Base-by-base conservation (phyloP, 2,113 vertebrate genomes). In the Podocnemis expansa region DNA sequence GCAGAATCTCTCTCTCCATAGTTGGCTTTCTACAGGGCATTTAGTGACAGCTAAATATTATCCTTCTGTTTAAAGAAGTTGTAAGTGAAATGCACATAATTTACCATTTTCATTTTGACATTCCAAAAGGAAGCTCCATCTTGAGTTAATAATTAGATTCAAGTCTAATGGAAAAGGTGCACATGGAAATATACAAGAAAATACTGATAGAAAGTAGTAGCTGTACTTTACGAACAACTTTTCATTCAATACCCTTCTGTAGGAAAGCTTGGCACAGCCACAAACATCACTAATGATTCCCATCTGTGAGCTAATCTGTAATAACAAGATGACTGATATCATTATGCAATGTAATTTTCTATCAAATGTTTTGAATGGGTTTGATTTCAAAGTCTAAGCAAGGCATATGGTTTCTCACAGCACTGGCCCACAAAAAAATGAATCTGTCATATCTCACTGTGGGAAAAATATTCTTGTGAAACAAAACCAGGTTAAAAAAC, bases 331-430 rank as follows among this genome's bases (percentile, higher is more conserved):
- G 80, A 73, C 67, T 80, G 67, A 51, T 80, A 88, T 47, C 70
- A 85, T 51, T 90, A 38, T 67, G 81, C 54, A 78, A 16, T 31
- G 54, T 70, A 80, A 27, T 89, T 89, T 93, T 84, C 88, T 84
- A 73, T 38, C 29, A 87, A 73, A 85, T 45, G 11, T 7, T 1
- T 80, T 73, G 41, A 70, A 85, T 51, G 24, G 49, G 51, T 80
- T 80, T 8, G 4, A 93, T 85, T 95, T 60, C 70, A 93, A 94
- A 87, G 17, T 45, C 90, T 70, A 38, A 79, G 25, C 47, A 84
- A 85, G 52, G 55, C 76, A 93, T 6, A 8, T 16, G 58, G 56
- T 80, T 96, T 93, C 79, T 95, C 60, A 76, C 45, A 87, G 79
- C 16, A 49, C 27, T 87, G 76, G 47, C 56, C 73, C 41, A 8